These are phyloP conservation scores for Pelosia muscerda DNA, from an alignment of 2,888 invertebrate species.

Conservation along the genomic window DNA sequence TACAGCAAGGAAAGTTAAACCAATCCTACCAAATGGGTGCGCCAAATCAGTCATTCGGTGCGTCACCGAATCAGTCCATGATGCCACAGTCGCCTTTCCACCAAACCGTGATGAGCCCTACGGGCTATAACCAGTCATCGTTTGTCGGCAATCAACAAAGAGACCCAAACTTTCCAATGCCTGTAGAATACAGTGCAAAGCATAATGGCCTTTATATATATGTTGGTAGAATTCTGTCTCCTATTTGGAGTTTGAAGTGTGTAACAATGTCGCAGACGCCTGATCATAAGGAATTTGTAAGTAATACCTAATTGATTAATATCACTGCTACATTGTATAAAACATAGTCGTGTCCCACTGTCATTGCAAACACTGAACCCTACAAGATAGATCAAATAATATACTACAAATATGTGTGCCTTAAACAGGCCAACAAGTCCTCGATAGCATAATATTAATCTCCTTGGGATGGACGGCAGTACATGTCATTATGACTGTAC, in stretches of 20 bases:
- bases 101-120: conserved; percentile 70
- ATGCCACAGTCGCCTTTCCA: conserved; percentile 74
- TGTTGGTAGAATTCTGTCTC: conserved; percentile 94
- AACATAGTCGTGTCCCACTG: too few relatives aligned
- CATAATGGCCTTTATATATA: conserved; percentile 98
- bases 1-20: conserved; percentile 70
- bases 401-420: too few relatives aligned
- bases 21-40: conserved; percentile 73
- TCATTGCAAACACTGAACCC: too few relatives aligned
- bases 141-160: conserved; percentile 72
- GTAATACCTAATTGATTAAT: conserved; percentile 54
- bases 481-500: not conserved
- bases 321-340: too few relatives aligned
- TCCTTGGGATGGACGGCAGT: too few relatives aligned
- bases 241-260: conserved; percentile 95
- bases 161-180: conserved; percentile 74
- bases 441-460: too few relatives aligned
- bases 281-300: conserved; percentile 87
- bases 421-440: too few relatives aligned
- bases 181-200: conserved; percentile 89
- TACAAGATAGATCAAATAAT: too few relatives aligned
- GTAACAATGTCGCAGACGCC: conserved; percentile 87
- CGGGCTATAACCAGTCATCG: conserved; percentile 76
- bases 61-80: conserved; percentile 67
- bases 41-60: conserved; percentile 73